Evolutionary conservation across 1,140 invertebrate genomes (phyloP).

Genomic region (Latrodectus geometricus): DNA sequence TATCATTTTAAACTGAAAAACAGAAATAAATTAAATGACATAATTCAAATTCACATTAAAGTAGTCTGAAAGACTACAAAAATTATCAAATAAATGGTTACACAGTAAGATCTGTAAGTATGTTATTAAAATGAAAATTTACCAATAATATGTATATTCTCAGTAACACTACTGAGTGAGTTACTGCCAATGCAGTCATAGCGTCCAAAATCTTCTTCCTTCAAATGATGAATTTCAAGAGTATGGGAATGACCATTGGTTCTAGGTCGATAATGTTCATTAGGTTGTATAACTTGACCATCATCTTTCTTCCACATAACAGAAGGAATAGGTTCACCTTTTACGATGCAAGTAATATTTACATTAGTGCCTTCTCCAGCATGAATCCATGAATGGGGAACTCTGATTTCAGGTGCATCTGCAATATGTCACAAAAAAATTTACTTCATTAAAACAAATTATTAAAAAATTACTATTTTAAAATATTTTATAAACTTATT

Average conservation of each 20-base stretch:
- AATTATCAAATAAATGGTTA: too few species aligned
- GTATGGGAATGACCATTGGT: slow-evolving; percentile 28
- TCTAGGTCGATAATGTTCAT: slow-evolving; percentile 40
- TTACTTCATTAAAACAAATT: background rate
- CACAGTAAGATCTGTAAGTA: too few species aligned
- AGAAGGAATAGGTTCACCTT: slow-evolving; percentile 46
- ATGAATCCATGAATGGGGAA: slow-evolving; percentile 43
- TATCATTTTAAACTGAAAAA: too few species aligned
- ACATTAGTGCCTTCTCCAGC: slow-evolving; percentile 49
- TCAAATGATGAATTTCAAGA: slow-evolving; percentile 64
- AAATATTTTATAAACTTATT: background rate
- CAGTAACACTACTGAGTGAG: slow-evolving; percentile 73
- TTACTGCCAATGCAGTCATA: slow-evolving; percentile 94
- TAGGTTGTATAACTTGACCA: slow-evolving; percentile 21
- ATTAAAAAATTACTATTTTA: too few species aligned
- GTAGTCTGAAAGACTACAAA: too few species aligned
- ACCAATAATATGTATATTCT: slow-evolving; percentile 51
- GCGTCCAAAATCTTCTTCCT: slow-evolving; percentile 80
- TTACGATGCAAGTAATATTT: slow-evolving; percentile 42
- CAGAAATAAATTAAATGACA: too few species aligned
- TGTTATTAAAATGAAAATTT: background rate
- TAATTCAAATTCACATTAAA: too few species aligned
- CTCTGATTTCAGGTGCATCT: slow-evolving; percentile 50
- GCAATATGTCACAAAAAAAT: background rate
- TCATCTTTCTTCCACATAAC: slow-evolving; percentile 56